Base-by-base conservation (phyloP, 2,888 invertebrate genomes). In the Noctua janthina region DNA sequence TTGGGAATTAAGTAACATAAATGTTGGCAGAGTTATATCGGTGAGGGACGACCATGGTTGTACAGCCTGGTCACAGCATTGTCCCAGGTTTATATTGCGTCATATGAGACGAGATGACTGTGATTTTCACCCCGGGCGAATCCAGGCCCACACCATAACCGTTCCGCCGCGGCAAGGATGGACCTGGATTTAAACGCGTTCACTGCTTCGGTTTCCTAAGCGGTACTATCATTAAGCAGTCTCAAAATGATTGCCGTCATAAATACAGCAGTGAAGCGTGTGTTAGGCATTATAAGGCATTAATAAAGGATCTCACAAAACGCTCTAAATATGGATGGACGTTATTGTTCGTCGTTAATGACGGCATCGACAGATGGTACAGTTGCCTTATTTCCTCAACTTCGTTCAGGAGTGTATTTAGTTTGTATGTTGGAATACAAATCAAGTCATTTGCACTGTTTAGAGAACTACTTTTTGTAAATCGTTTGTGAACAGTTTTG, bases 401-500 rank as follows among this genome's bases (percentile, higher is more conserved):
- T 81, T 64, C 51, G n/a, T 62, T 66, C n/a, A 70, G n/a, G 56
- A 54, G 51, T 17, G 59, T 77, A 46, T 56, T n/a, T 15, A 59
- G 51, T 39, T 66, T n/a, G 43, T 72, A 39, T 54, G 46, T 35
- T 64, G 43, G 67, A 56, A 23, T 56, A 76, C 46, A 54, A 78
- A 74, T 74, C 62, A 59, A 46, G 71, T 81, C 15, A 68, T 6
- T 68, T 0, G 35, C 51, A 67, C 43, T 69, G 66, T 72, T 56
- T 64, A 43, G 17, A 66, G 17, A 74, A 8, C 7, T 23, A 76
- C 35, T n/a, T 49, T 69, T 76, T 77, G 74, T 75, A 84, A 85
- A 87, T 80, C 15, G 73, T 78, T 83, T 83, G 89, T 87, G 83
- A 83, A 51, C 71, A 35, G 74, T 80, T 78, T 81, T 79, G 17